Conservation (phyloP, 2,113 vertebrate species). For the Cyphomyrus discorhynchus region DNA sequence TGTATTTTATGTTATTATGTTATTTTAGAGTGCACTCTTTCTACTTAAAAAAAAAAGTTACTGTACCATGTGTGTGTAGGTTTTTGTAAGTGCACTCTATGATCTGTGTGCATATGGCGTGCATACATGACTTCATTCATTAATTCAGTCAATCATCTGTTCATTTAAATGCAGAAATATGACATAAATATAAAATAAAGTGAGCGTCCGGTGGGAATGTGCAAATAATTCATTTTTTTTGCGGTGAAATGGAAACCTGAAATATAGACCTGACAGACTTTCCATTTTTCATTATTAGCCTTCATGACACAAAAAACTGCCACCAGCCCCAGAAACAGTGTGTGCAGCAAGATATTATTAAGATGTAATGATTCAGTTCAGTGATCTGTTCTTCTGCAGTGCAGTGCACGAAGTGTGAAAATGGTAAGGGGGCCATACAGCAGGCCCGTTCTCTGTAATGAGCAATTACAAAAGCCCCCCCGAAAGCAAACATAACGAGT, state of each 20-base stretch:
- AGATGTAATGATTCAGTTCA: constrained; percentile 34
- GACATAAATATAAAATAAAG: neutral
- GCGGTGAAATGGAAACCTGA: constrained; percentile 10
- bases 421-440: neutral
- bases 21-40: neutral
- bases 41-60: neutral
- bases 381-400: constrained; percentile 18
- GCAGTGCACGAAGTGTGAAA: constrained; percentile 12
- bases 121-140: neutral
- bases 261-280: constrained; percentile 9
- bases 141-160: neutral
- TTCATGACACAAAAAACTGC: constrained; percentile 16
- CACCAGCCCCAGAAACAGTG: neutral
- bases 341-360: constrained; percentile 15
- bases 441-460: neutral
- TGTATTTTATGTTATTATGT: neutral
- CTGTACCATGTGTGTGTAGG: neutral
- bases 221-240: constrained; percentile 5
- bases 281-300: constrained; percentile 24
- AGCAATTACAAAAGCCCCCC: neutral
- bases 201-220: neutral
- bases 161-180: neutral
- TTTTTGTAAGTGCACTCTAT: too few species aligned
- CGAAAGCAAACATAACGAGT: neutral
- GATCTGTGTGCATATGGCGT: neutral